Percentiles rank a stretch among this genome's conserved stretches.
Conservation (phyloP, 2,888 invertebrate genomes). For the Ommatoiulus sabulosus region DNA sequence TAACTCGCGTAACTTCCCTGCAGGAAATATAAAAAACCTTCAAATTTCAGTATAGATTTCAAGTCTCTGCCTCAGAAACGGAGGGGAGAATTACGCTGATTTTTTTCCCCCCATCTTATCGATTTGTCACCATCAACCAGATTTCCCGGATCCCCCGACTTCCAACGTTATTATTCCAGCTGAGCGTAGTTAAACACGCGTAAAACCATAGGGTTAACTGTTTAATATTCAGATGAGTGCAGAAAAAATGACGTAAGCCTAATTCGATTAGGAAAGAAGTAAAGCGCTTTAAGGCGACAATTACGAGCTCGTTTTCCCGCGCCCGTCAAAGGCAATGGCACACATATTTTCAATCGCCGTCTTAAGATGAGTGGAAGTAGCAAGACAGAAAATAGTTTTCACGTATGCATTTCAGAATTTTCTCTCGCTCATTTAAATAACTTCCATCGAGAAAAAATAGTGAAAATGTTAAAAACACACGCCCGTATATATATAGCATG, state of each 20-base stretch:
- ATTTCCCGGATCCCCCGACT: background rate
- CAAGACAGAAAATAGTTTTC: too few relatives aligned
- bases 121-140: slow-evolving; percentile 7
- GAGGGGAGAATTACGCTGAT: background rate
- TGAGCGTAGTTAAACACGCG: slow-evolving; percentile 8
- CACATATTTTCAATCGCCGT: too few relatives aligned
- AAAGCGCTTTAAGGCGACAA: slow-evolving; percentile 6
- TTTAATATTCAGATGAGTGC: slow-evolving; percentile 16
- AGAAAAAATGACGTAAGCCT: background rate
- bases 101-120: background rate
- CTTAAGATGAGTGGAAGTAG: too few relatives aligned
- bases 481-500: too few relatives aligned
- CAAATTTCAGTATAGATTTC: slow-evolving; percentile 18
- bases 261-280: background rate
- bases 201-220: background rate
- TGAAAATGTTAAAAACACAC: too few relatives aligned
- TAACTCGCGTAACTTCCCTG: too few relatives aligned
- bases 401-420: too few relatives aligned
- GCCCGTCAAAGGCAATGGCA: background rate
- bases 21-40: background rate
- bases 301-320: slow-evolving; percentile 26
- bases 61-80: background rate
- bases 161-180: background rate
- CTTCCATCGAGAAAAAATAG: too few relatives aligned
- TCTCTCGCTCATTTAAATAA: too few relatives aligned